These are phyloP conservation scores for Idaea aversata DNA, from an alignment of 2,888 invertebrate genomes.

Conservation along the genomic window DNA sequence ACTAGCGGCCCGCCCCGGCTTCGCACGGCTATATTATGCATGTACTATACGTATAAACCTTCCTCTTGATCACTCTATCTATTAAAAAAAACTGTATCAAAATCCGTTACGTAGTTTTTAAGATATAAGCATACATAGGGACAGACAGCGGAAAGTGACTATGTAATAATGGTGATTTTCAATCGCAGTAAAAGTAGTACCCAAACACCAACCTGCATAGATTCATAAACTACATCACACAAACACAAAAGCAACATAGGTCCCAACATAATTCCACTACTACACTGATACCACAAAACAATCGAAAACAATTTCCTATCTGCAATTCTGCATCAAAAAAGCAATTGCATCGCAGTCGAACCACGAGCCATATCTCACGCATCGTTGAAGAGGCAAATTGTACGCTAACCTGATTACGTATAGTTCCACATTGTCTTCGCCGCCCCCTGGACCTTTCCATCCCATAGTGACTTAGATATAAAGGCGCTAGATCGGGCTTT, in stretches of 20 bases:
- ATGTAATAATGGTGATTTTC: too few species aligned
- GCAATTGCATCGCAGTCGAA: slow-evolving; percentile 48
- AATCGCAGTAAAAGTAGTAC: too few species aligned
- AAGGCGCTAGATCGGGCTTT: slow-evolving; percentile 27
- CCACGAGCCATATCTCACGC: slow-evolving; percentile 77
- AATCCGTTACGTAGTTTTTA: too few species aligned
- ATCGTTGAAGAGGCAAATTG: slow-evolving; percentile 88
- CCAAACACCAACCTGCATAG: background rate
- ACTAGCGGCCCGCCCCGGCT: too few species aligned
- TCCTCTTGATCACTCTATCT: too few species aligned
- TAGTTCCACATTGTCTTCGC: slow-evolving; percentile 75
- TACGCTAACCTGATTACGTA: slow-evolving; percentile 90
- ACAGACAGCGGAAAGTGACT: too few species aligned
- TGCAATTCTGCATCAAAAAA: slow-evolving; percentile 25
- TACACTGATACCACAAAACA: slow-evolving; percentile 19
- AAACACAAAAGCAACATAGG: background rate
- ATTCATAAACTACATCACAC: background rate
- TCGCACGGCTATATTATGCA: too few species aligned
- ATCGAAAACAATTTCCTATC: slow-evolving; percentile 29
- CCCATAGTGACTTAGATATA: slow-evolving; percentile 28
- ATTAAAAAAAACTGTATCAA: too few species aligned
- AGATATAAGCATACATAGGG: too few species aligned
- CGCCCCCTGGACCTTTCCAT: slow-evolving; percentile 35
- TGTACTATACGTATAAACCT: too few species aligned
- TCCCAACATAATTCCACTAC: slow-evolving; percentile 15